These are phyloP conservation scores for Sarcophaga carnaria DNA, from an alignment of 2,888 invertebrate species.

Conservation along the genomic window DNA sequence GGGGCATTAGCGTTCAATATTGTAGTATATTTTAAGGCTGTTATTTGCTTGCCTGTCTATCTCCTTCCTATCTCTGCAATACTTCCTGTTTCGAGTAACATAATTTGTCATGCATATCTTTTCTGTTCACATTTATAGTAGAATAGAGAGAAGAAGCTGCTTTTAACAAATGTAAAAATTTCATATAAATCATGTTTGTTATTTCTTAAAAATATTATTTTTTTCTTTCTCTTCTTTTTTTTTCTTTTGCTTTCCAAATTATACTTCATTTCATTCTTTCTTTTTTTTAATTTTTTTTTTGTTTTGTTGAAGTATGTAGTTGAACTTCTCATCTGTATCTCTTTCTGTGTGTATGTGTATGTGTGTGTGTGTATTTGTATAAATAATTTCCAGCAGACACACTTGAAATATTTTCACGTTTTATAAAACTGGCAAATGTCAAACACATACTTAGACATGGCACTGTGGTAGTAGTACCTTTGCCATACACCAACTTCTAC, in stretches of 20 bases:
- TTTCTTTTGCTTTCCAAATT: slow-evolving; percentile 7
- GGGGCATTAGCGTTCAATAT: slow-evolving; percentile 69
- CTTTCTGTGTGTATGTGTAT: background rate
- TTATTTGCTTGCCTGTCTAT: slow-evolving; percentile 37
- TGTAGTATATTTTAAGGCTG: slow-evolving; percentile 40
- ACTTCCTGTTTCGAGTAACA: slow-evolving; percentile 45
- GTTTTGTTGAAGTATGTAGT: slow-evolving; percentile 36
- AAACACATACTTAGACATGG: slow-evolving; percentile 66
- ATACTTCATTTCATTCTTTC: background rate
- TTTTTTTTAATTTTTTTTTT: slow-evolving; percentile 14
- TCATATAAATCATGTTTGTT: slow-evolving; percentile 70
- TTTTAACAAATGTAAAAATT: slow-evolving; percentile 69
- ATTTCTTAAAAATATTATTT: slow-evolving; percentile 36
- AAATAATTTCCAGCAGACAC: slow-evolving; percentile 59
- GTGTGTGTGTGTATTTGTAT: background rate
- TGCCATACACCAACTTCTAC: background rate
- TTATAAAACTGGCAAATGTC: slow-evolving; percentile 77
- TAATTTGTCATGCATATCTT: slow-evolving; percentile 71
- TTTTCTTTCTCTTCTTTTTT: slow-evolving; percentile 15
- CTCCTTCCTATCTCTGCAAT: background rate
- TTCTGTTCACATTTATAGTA: background rate
- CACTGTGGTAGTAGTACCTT: background rate
- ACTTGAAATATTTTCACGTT: slow-evolving; percentile 80
- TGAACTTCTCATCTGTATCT: slow-evolving; percentile 37
- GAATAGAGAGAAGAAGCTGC: slow-evolving; percentile 29